phyloP scores from a whole-genome alignment of 1,140 invertebrate species.

The Aphis craccivora region DNA sequence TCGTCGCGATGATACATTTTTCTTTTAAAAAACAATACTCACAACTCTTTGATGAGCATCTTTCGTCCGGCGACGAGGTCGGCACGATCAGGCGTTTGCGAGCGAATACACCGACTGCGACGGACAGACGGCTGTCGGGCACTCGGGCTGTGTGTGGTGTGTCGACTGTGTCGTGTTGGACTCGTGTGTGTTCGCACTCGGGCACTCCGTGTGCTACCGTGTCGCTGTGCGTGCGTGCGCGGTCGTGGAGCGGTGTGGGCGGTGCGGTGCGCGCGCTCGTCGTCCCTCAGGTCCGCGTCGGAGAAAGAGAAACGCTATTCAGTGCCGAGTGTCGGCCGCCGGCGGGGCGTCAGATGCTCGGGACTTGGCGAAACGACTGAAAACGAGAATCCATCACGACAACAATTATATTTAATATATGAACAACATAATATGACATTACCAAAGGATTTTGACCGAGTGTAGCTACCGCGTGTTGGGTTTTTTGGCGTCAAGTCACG shows the following conservation, averaged over 20 bases:
- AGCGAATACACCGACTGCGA: not conserved
- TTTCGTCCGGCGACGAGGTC: constrained; percentile 55
- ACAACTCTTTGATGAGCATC: constrained; percentile 67
- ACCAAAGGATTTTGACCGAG: not conserved
- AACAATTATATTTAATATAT: too few species aligned
- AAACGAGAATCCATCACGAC: not conserved
- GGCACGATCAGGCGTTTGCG: not conserved
- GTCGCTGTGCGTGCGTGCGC: not conserved
- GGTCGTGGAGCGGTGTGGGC: not conserved
- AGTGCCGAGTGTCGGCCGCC: too few species aligned
- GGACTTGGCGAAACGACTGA: not conserved
- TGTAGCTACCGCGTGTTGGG: too few species aligned
- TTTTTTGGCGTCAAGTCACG: too few species aligned
- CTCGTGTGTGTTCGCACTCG: not conserved
- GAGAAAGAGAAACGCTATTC: not conserved
- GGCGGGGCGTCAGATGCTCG: not conserved
- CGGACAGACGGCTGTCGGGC: not conserved
- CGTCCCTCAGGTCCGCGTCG: not conserved
- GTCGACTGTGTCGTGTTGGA: not conserved
- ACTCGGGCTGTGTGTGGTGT: not conserved
- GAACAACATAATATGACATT: too few species aligned
- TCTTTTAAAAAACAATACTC: not conserved
- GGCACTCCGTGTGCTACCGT: not conserved
- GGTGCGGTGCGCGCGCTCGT: too few species aligned
- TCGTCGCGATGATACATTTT: too few species aligned